Evolutionary conservation across 1,140 invertebrate genomes (phyloP), one percentile per base, ranked within the genome.

Genomic region (Sycobia sp.): DNA sequence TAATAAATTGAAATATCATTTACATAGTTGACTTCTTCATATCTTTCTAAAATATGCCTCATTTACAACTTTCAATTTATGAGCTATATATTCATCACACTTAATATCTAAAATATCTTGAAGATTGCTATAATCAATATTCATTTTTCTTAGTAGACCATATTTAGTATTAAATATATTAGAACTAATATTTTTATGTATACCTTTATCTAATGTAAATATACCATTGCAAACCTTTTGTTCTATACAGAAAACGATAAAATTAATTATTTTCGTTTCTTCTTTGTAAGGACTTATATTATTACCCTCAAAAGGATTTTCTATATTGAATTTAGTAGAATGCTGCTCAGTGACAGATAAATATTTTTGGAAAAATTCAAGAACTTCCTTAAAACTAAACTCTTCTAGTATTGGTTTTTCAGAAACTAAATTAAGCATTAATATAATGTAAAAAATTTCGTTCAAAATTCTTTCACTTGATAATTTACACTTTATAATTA

Each of bases 301-400:
- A 10, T 74, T 69, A 18, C 73, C 68, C 32, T 72, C 62, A n/a
- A 71, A 77, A 2, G 73, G 75, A 68, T 68, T 76, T 36, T 70
- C 67, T 47, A 70, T 65, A 32, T 36, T 44, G 18, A 43, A 29
- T 29, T 13, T 29, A 63, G 34, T 39, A 5, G 18, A 58, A n/a
- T 16, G 14, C 0, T 41, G 34, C 22, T 62, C 7, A 0, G 10
- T 44, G 23, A 18, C 38, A 36, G 38, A 62, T n/a, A 20, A 49
- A 36, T 55, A 51, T 10, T 61, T 20, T 46, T 34, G 18, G 39
- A 70, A 32, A 41, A 47, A 32, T 14, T 51, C 29, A 20, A 65
- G 60, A 18, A 68, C 58, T 10, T 67, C 36, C 14, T 14, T 44
- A 0, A 18, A 4, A 36, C 0, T 16, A 2, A 64, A 18, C 7